Conservation (phyloP, 2,797 vertebrate genomes). For the Clamator glandarius region DNA sequence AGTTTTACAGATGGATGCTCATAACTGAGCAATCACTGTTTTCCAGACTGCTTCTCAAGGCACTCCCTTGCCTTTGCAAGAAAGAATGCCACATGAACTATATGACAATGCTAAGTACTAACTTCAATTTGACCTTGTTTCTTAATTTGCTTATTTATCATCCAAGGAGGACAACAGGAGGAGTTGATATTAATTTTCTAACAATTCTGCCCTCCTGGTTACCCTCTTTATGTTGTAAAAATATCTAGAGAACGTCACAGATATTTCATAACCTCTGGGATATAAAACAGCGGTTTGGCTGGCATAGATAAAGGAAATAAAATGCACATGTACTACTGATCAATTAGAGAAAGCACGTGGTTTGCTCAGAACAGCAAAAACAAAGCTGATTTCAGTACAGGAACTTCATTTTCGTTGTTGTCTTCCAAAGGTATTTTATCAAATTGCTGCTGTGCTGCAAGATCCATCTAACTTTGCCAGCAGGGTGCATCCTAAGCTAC, state of each 20-base stretch:
- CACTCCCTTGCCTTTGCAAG: background rate
- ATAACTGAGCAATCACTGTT: background rate
- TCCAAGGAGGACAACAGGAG: background rate
- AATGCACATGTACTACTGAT: background rate
- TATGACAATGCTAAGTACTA: background rate
- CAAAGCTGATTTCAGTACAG: background rate
- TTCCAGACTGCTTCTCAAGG: background rate
- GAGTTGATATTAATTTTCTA: background rate
- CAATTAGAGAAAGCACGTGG: background rate
- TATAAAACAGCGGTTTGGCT: background rate
- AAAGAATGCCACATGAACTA: background rate
- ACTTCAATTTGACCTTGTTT: background rate
- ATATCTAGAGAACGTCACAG: background rate
- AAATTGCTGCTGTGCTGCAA: background rate
- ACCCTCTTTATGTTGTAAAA: background rate
- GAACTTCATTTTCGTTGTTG: background rate
- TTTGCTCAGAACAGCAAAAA: background rate
- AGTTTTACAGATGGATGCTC: background rate
- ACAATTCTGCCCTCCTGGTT: background rate
- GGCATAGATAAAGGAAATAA: background rate
- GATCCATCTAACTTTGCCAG: background rate
- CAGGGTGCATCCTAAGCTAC: background rate
- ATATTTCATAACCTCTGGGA: background rate
- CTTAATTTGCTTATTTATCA: background rate
- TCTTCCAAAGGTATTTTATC: background rate